A percentile compares a stretch with the other conserved stretches of the same genome.
Conservation (phyloP, 2,888 invertebrate species). For the Tribolium freemani region DNA sequence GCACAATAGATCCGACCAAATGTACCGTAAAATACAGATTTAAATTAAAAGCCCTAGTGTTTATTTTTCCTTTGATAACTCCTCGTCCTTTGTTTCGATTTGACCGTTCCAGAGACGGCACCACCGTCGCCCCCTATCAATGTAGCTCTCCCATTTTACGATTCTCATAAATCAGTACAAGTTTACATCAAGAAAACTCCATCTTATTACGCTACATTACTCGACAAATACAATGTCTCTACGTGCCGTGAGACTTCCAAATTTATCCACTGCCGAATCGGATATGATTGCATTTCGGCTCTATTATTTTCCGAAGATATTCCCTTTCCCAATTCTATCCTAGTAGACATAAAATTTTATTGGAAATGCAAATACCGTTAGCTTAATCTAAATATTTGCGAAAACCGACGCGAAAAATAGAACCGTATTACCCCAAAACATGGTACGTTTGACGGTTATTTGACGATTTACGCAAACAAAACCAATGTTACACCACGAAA, state of each 20-base stretch:
- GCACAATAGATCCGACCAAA: conserved; percentile 24
- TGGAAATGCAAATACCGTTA: conserved; percentile 55
- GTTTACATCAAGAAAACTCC: conserved; percentile 46
- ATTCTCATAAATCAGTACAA: conserved; percentile 39
- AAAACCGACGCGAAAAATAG: conserved; percentile 34
- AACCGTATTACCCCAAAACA: conserved; percentile 31
- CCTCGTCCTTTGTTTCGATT: conserved; percentile 22
- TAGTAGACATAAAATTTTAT: conserved; percentile 52
- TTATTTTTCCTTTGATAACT: conserved; percentile 26
- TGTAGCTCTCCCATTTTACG: conserved; percentile 39
- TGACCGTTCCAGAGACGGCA: conserved; percentile 20
- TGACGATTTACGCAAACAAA: conserved; percentile 13
- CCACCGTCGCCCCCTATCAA: conserved; percentile 41
- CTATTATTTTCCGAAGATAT: conserved; percentile 41
- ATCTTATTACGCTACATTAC: conserved; percentile 47
- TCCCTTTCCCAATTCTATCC: conserved; percentile 23
- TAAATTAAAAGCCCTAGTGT: conserved; percentile 36
- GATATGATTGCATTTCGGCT: conserved; percentile 45
- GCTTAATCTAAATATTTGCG: conserved; percentile 49
- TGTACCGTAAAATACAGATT: conserved; percentile 35
- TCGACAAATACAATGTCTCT: conserved; percentile 40
- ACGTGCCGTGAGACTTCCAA: conserved; percentile 52
- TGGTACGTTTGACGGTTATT: conserved; percentile 29
- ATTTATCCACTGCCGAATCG: conserved; percentile 49
- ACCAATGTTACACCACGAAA: conserved; percentile 4